A percentile compares a stretch with the other conserved stretches of the same genome.
Evolutionary conservation across 2,888 invertebrate species (phyloP).

Genomic region (Drymonia ruficornis): DNA sequence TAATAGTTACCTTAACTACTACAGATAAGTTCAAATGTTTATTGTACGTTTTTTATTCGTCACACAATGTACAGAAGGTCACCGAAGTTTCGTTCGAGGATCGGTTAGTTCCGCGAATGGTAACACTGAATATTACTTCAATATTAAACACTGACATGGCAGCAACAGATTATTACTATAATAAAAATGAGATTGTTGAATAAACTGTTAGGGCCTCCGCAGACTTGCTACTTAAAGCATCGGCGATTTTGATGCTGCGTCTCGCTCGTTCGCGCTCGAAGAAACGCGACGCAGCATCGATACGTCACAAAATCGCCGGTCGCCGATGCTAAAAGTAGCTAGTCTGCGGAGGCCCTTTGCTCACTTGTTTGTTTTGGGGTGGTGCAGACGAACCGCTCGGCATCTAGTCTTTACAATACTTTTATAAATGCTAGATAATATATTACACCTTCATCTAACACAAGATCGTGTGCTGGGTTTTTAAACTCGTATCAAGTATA

Average conservation of each 20-base stretch:
- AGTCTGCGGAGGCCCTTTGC: too few relatives aligned
- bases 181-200: slow-evolving; percentile 43
- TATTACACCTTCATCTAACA: slow-evolving; percentile 4
- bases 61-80: slow-evolving; percentile 36
- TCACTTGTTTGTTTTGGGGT: slow-evolving; percentile 50
- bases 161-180: slow-evolving; percentile 36
- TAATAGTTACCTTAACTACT: slow-evolving; percentile 79
- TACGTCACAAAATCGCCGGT: too few relatives aligned
- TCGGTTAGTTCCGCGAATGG: slow-evolving; percentile 15
- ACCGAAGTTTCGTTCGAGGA: slow-evolving; percentile 25
- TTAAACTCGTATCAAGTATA: slow-evolving; percentile 22
- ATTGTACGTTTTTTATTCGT: slow-evolving; percentile 50
- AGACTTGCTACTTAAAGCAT: too few relatives aligned
- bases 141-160: slow-evolving; percentile 31
- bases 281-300: too few relatives aligned
- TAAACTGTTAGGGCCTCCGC: too few relatives aligned
- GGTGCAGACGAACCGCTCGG: slow-evolving; percentile 29
- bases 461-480: slow-evolving; percentile 33
- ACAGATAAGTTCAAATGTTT: slow-evolving; percentile 72
- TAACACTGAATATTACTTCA: slow-evolving; percentile 19
- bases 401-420: neutral
- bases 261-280: too few relatives aligned
- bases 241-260: too few relatives aligned
- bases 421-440: too few relatives aligned
- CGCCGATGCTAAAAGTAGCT: too few relatives aligned